A percentile compares a stretch with the other conserved stretches of the same genome.
These are phyloP conservation scores for Oreochromis grahami DNA, from an alignment of 2,797 vertebrate genomes.

Conservation along the genomic window DNA sequence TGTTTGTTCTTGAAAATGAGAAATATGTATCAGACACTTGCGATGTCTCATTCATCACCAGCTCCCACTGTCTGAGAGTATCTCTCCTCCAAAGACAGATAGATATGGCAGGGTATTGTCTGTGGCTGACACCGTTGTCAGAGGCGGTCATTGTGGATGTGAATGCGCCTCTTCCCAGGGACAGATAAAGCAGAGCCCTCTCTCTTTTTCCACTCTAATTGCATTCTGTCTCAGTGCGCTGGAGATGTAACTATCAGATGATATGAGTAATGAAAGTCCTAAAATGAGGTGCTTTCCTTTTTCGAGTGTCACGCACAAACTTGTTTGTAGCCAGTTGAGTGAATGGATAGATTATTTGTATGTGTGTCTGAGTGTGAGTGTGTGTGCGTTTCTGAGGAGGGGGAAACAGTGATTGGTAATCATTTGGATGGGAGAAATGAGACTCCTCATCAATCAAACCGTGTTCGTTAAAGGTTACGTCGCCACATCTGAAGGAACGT, in stretches of 20 bases:
- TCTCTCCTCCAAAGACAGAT: slow-evolving; percentile 42
- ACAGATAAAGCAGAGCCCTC: slow-evolving; percentile 46
- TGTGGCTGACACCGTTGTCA: slow-evolving; percentile 50
- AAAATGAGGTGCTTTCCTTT: slow-evolving; percentile 35
- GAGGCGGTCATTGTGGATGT: slow-evolving; percentile 39
- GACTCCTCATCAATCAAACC: slow-evolving; percentile 76
- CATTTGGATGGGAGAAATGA: slow-evolving; percentile 69
- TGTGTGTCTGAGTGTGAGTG: slow-evolving; percentile 25
- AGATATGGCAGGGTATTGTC: slow-evolving; percentile 49
- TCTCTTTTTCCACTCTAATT: slow-evolving; percentile 48
- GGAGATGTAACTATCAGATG: slow-evolving; percentile 57
- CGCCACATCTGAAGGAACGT: slow-evolving; percentile 62
- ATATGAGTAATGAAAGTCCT: slow-evolving; percentile 61
- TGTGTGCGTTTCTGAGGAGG: slow-evolving; percentile 12
- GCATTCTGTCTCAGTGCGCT: slow-evolving; percentile 25
- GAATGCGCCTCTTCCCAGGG: slow-evolving; percentile 29
- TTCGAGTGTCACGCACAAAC: slow-evolving; percentile 29
- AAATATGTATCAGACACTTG: slow-evolving; percentile 55
- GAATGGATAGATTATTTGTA: slow-evolving; percentile 30
- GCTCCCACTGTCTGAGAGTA: slow-evolving; percentile 42
- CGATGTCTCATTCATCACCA: slow-evolving; percentile 62
- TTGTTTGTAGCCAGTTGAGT: slow-evolving; percentile 36
- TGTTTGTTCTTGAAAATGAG: slow-evolving; percentile 65
- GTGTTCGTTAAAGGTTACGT: slow-evolving; percentile 77
- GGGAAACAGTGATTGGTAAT: slow-evolving; percentile 70